Base-by-base conservation (phyloP, 2,113 vertebrate species). In the Cebidichthys violaceus region DNA sequence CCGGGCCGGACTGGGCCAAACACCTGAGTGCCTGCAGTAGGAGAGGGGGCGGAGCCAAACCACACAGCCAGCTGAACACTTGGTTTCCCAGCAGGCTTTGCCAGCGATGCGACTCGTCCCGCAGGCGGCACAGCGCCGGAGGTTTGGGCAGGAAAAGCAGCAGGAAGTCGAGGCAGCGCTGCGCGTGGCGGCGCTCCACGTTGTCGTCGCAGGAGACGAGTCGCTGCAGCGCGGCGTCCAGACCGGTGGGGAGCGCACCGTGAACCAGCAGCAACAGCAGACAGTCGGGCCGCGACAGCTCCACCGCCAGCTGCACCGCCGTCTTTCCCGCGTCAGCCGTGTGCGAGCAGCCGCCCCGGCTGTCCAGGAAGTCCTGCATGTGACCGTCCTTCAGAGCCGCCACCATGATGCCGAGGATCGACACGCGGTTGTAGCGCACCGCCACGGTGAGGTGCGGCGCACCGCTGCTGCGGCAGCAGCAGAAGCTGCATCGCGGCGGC, bases 401-500 rank as follows among this genome's bases (percentile, higher is more conserved):
- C 88, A 96, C 84, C 84, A 99, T 97, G 84, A 94, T 89, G 33
- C 92, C 82, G 9, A 99, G 96, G 79, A 98, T 91, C 6, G 83
- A 86, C 31, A 94, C 78, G 0, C 98, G 97, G 91, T 97, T 93
- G 90, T 99, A 99, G 74, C 98, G 97, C n/a, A 99, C 97, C 0
- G 98, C 97, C 90, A 97, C 89, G 41, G 94, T 87, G 78, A 99
- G 91, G 86, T 98, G 98, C 0, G 96, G 96, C 0, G 94, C 54
- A 0, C 95, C 94, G 92, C 93, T 22, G 4, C 65, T 11, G 90
- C 85, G 87, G 35, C 96, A 96, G 94, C 97, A 96, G 92, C 96
- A 96, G 95, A 98, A 97, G 87, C 93, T 96, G 0, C 95, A 93
- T 81, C 95, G 96, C 15, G 96, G 96, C 5, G 93, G 89, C 0